Conservation (phyloP, 2,797 vertebrate species). For the Hydrolagus colliei region DNA sequence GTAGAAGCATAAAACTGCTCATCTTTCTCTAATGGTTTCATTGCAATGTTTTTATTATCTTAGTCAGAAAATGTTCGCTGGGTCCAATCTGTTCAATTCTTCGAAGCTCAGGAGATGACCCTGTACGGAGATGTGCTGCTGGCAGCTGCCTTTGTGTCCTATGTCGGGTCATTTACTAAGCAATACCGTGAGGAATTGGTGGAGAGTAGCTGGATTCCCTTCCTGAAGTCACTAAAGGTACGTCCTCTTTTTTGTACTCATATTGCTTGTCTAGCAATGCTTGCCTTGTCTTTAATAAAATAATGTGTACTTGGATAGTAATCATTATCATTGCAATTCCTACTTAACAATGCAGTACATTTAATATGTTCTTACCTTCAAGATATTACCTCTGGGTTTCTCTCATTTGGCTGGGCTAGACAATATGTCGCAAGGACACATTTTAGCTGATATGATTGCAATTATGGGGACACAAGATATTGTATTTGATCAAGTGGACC, state of each 20-base stretch:
- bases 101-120: conserved; percentile 63
- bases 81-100: conserved; percentile 56
- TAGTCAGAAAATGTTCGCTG: conserved; percentile 71
- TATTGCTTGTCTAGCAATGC: neutral
- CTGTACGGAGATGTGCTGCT: conserved; percentile 64
- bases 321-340: neutral
- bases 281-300: neutral
- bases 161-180: conserved; percentile 63
- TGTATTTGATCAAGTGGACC: no score
- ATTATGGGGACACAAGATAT: no score
- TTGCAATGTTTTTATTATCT: conserved; percentile 33
- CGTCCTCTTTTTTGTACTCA: neutral
- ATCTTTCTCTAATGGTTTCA: neutral
- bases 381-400: no score
- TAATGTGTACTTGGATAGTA: neutral
- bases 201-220: conserved; percentile 59
- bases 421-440: no score
- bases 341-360: neutral
- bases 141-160: conserved; percentile 65
- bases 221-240: conserved; percentile 62
- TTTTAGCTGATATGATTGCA: no score
- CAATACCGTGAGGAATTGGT: conserved; percentile 59
- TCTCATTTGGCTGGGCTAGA: no score
- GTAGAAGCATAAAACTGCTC: neutral
- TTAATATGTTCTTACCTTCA: no score